These are phyloP conservation scores for Neoaliturus tenellus DNA, from an alignment of 2,888 invertebrate genomes.

Conservation along the genomic window DNA sequence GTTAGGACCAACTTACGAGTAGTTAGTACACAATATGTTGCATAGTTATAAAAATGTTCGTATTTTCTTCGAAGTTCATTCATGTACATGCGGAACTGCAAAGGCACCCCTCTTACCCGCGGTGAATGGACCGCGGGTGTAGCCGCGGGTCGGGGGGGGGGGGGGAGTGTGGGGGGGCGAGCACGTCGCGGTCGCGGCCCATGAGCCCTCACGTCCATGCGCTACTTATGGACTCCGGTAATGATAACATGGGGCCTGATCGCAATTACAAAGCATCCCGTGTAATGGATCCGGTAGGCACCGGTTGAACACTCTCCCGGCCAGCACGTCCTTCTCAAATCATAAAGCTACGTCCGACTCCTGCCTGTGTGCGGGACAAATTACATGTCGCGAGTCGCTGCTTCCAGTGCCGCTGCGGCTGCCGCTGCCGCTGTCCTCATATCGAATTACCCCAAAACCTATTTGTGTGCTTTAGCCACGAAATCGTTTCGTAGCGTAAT, in stretches of 20 bases:
- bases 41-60: too few species aligned
- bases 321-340: conserved; percentile 60
- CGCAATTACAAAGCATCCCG: too few species aligned
- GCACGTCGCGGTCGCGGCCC: conserved; percentile 37
- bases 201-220: conserved; percentile 44
- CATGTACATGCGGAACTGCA: too few species aligned
- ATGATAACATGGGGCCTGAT: conserved; percentile 58
- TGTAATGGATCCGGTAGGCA: conserved; percentile 60
- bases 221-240: conserved; percentile 53
- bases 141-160: not conserved
- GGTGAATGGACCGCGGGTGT: not conserved
- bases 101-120: not conserved
- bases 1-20: too few species aligned
- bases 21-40: too few species aligned
- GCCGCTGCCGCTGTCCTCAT: not conserved
- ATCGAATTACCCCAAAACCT: conserved; percentile 18
- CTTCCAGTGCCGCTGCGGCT: not conserved
- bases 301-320: conserved; percentile 45
- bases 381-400: not conserved
- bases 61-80: too few species aligned
- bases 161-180: not conserved
- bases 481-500: conserved; percentile 43
- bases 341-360: conserved; percentile 57
- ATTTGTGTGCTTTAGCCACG: conserved; percentile 45
- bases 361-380: not conserved